Conservation (phyloP, 2,113 vertebrate genomes). For the Pyxicephalus adspersus region DNA sequence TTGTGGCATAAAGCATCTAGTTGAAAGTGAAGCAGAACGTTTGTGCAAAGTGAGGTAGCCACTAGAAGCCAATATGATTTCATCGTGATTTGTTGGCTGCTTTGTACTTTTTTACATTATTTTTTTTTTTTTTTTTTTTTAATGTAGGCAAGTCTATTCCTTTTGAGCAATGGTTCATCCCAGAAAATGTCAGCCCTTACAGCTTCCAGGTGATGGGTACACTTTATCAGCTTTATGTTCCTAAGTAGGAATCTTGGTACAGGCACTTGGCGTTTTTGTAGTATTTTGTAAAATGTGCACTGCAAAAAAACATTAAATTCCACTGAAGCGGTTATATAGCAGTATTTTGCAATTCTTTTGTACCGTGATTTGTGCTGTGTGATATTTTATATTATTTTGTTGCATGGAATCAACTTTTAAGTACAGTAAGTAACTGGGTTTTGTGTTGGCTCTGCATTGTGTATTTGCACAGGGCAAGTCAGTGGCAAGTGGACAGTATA, state of each 20-base stretch:
- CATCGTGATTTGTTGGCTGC: too few species aligned
- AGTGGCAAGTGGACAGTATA: not conserved
- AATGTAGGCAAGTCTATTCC: too few species aligned
- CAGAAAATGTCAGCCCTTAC: not conserved
- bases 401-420: conserved; percentile 44
- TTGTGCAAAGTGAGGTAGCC: too few species aligned
- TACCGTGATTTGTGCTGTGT: conserved; percentile 15
- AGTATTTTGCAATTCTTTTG: conserved; percentile 17
- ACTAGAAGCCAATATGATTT: too few species aligned
- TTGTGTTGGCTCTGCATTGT: not conserved
- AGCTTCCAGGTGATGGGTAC: not conserved
- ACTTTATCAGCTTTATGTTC: conserved; percentile 61
- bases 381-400: conserved; percentile 27
- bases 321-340: too few species aligned
- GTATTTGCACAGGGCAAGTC: not conserved
- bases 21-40: too few species aligned
- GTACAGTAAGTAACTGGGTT: conserved; percentile 30
- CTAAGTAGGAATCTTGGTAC: conserved; percentile 67
- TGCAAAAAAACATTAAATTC: conserved; percentile 16
- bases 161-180: not conserved
- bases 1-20: too few species aligned
- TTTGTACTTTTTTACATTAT: too few species aligned
- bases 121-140: too few species aligned
- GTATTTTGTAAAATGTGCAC: conserved; percentile 70
- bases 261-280: conserved; percentile 63